Evolutionary conservation across 2,113 vertebrate genomes (phyloP).

Genomic region (Actenoides lindsayi): DNA sequence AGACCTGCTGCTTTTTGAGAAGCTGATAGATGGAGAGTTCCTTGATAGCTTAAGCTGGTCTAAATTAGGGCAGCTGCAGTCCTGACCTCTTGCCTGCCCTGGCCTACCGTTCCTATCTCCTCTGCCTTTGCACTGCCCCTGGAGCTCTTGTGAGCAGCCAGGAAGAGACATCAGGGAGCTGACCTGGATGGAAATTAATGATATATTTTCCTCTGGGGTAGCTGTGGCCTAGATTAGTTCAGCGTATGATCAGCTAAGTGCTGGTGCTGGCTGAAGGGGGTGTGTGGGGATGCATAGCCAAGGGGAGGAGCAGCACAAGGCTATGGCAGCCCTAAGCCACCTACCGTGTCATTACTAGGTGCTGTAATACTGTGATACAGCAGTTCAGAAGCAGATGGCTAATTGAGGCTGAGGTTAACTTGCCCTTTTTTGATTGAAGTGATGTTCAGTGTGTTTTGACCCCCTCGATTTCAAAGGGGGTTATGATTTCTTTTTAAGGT

Average conservation of each 20-base stretch:
- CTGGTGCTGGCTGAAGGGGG: background rate
- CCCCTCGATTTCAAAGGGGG: background rate
- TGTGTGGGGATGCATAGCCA: background rate
- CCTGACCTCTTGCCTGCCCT: background rate
- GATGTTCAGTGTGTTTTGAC: background rate
- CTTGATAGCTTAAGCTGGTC: background rate
- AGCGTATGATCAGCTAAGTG: background rate
- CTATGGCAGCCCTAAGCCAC: background rate
- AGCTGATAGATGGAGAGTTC: background rate
- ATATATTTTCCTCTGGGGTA: conserved; percentile 1
- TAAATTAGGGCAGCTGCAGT: background rate
- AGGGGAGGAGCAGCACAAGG: background rate
- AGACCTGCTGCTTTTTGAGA: background rate
- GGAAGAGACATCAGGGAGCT: background rate
- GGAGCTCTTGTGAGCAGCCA: background rate
- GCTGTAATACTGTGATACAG: fast-evolving
- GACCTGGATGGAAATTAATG: conserved; percentile 37
- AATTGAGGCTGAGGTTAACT: background rate
- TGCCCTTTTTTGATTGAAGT: background rate
- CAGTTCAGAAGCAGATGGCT: background rate
- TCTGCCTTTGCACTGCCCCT: background rate
- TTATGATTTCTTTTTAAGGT: background rate
- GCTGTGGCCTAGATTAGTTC: conserved; percentile 23
- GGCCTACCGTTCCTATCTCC: background rate
- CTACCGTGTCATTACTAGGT: fast-evolving